A percentile compares a stretch with the other conserved stretches of the same genome.
These are phyloP conservation scores for Homarus gammarus DNA, from an alignment of 2,888 invertebrate genomes.

Conservation along the genomic window DNA sequence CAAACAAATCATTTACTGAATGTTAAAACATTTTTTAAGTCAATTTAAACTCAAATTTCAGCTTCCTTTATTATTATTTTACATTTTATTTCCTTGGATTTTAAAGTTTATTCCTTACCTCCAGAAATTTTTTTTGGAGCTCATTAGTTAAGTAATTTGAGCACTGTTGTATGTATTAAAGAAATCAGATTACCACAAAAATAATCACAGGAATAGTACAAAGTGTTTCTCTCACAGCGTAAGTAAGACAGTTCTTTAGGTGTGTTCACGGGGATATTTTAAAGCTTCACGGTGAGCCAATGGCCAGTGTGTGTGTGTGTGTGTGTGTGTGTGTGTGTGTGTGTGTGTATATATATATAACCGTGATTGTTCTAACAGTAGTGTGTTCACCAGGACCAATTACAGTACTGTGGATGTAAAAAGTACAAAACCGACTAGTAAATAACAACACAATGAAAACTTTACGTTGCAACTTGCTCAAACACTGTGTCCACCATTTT, in stretches of 20 bases:
- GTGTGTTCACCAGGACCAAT: background rate
- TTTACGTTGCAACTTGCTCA: background rate
- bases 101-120: no score
- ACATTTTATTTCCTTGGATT: no score
- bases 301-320: background rate
- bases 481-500: background rate
- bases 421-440: background rate
- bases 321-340: no score
- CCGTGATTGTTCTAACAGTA: background rate
- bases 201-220: background rate
- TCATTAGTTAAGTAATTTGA: no score
- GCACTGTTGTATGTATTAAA: no score
- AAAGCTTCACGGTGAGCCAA: background rate
- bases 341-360: background rate
- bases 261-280: background rate
- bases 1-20: no score
- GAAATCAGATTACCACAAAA: background rate
- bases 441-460: background rate
- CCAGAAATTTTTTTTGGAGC: no score
- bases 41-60: no score
- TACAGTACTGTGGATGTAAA: background rate
- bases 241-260: background rate
- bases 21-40: no score
- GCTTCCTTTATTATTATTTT: no score
- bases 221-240: background rate